Evolutionary conservation across 2,888 invertebrate genomes (phyloP).

Genomic region (Melanchra persicariae): DNA sequence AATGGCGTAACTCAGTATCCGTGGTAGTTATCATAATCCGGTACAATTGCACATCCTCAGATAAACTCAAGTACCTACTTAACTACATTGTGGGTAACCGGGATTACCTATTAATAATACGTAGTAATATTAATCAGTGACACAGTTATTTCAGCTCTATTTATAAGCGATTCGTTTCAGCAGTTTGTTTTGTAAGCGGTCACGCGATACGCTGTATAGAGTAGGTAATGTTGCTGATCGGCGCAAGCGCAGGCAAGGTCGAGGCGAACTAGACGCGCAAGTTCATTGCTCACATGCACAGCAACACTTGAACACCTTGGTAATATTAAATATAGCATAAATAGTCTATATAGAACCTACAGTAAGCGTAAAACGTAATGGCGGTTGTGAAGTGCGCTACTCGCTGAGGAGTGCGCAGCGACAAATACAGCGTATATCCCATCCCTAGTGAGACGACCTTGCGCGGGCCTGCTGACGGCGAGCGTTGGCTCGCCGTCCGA

Average conservation of each 20-base stretch:
- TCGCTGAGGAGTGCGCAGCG: background rate
- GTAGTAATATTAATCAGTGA: constrained; percentile 36
- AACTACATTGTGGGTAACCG: constrained; percentile 8
- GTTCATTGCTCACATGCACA: constrained; percentile 75
- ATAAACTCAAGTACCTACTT: constrained; percentile 18
- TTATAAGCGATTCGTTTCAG: constrained; percentile 62
- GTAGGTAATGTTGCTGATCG: constrained; percentile 47
- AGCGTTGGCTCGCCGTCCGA: too few species aligned
- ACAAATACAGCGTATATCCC: too few species aligned
- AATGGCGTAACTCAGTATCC: constrained; percentile 22
- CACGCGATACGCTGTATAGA: constrained; percentile 62
- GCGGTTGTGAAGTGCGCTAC: background rate
- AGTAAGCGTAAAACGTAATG: background rate
- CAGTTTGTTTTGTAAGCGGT: constrained; percentile 60
- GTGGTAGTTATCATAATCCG: constrained; percentile 36
- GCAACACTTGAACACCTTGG: constrained; percentile 60
- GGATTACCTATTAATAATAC: background rate
- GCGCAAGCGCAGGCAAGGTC: constrained; percentile 75
- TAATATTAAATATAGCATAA: constrained; percentile 49
- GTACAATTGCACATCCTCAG: constrained; percentile 39
- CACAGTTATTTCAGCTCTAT: constrained; percentile 49
- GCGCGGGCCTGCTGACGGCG: too few species aligned
- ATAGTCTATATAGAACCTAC: constrained; percentile 25
- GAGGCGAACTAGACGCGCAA: constrained; percentile 72
- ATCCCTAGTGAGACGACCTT: too few species aligned